Conservation (phyloP, 2,797 vertebrate genomes). For the Toxotes lorentzi region DNA sequence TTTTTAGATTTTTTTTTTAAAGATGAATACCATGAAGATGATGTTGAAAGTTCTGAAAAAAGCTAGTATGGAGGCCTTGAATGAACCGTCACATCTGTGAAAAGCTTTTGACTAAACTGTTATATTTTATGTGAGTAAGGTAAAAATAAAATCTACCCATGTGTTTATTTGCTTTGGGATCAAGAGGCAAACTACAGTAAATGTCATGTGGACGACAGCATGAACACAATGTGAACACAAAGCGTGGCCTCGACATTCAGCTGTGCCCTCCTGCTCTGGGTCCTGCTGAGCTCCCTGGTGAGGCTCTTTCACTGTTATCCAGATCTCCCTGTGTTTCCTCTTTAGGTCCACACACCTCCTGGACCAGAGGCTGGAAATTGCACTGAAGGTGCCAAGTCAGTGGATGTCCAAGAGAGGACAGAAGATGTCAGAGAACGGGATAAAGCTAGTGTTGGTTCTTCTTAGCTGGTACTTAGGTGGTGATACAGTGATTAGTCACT, state of each 20-base stretch:
- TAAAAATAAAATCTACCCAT: background rate
- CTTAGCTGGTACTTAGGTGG: background rate
- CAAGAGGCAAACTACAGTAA: constrained; percentile 5
- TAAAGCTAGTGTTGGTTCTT: background rate
- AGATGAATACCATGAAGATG: background rate
- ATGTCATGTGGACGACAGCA: constrained; percentile 44
- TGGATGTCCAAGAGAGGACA: background rate
- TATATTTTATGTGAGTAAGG: background rate
- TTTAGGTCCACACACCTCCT: background rate
- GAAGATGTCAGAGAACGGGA: background rate
- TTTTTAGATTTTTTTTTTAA: background rate
- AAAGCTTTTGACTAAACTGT: background rate
- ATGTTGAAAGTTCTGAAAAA: background rate
- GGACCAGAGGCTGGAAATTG: background rate
- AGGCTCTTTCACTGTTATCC: constrained; percentile 22
- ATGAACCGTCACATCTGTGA: background rate
- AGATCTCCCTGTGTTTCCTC: background rate
- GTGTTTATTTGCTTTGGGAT: constrained; percentile 3
- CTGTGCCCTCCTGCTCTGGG: constrained; percentile 48
- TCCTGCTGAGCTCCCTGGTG: constrained; percentile 37
- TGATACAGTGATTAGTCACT: background rate
- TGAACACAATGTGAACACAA: constrained; percentile 6
- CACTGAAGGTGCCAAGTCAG: too few species aligned
- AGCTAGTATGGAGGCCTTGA: background rate
- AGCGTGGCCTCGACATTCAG: constrained; percentile 31